Evolutionary conservation across 1,140 invertebrate species (phyloP).

Genomic region (Brachionus angularis): DNA sequence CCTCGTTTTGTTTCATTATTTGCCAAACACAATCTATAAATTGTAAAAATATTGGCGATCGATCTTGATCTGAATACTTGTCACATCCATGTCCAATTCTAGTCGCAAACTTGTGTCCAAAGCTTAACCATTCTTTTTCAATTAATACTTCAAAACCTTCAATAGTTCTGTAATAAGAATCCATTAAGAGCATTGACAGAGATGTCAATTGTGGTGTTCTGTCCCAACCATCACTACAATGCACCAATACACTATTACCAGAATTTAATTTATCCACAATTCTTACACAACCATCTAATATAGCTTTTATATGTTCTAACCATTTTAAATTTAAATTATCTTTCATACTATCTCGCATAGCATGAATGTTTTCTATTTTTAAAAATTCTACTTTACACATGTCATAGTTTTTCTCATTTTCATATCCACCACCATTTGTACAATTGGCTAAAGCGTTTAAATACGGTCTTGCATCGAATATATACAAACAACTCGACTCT

Average conservation of each 20-base stretch:
- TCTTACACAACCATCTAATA: background rate
- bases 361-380: constrained; percentile 98
- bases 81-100: constrained; percentile 36
- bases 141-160: constrained; percentile 86
- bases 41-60: constrained; percentile 94
- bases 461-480: constrained; percentile 2
- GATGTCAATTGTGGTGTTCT: constrained; percentile 88
- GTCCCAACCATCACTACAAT: constrained; percentile 96
- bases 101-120: constrained; percentile 85
- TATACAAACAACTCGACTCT: too few species aligned
- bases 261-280: background rate
- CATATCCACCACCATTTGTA: constrained; percentile 96
- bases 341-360: constrained; percentile 82
- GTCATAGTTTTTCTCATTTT: constrained; percentile 95
- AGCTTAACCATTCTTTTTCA: constrained; percentile 90
- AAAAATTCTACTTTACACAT: constrained; percentile 98
- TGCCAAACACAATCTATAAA: constrained; percentile 96
- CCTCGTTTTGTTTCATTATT: constrained; percentile 67
- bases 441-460: constrained; percentile 97
- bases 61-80: constrained; percentile 31
- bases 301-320: constrained; percentile 66
- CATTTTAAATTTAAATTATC: constrained; percentile 81
- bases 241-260: constrained; percentile 80
- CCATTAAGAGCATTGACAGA: constrained; percentile 80
- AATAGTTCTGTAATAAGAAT: constrained; percentile 85